phyloP scores from a whole-genome alignment of 2,797 vertebrate genomes.

The Anguilla megastoma region DNA sequence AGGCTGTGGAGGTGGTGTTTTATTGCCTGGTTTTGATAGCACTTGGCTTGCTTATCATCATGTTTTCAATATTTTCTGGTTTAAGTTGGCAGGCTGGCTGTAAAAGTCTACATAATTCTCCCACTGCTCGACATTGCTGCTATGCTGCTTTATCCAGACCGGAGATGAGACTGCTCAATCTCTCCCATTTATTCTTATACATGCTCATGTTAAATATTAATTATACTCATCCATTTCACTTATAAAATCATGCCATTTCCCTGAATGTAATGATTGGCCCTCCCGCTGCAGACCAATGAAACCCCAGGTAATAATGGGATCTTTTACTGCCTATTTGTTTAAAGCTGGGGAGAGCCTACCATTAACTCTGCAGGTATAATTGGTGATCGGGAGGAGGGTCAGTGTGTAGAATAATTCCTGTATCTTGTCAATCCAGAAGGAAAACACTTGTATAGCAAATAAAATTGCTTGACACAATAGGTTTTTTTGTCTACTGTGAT shows the following conservation, averaged over 20 bases:
- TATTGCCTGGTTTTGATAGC: not conserved
- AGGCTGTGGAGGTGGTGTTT: not conserved
- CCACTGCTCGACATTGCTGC: not conserved
- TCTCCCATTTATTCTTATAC: not conserved
- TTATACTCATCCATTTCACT: conserved; percentile 21
- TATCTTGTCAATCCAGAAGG: not conserved
- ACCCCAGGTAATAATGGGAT: not conserved
- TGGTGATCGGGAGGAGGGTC: conserved; percentile 21
- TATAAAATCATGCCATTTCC: not conserved
- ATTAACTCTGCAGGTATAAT: conserved; percentile 31
- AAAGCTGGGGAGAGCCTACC: not conserved
- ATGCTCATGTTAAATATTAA: conserved; percentile 9
- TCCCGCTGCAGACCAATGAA: not conserved
- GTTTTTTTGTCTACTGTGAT: conserved; percentile 29
- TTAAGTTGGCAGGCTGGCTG: not conserved
- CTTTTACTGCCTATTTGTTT: conserved; percentile 23
- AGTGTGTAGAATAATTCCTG: not conserved
- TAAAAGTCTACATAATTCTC: not conserved
- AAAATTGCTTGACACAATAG: conserved; percentile 14
- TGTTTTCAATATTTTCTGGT: not conserved
- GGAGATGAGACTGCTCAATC: conserved; percentile 14
- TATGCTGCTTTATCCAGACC: not conserved
- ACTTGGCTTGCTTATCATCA: not conserved
- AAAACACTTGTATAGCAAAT: conserved; percentile 21
- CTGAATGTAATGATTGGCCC: conserved; percentile 1